phyloP scores from a whole-genome alignment of 2,797 vertebrate genomes.

The Eospalax fontanierii region DNA sequence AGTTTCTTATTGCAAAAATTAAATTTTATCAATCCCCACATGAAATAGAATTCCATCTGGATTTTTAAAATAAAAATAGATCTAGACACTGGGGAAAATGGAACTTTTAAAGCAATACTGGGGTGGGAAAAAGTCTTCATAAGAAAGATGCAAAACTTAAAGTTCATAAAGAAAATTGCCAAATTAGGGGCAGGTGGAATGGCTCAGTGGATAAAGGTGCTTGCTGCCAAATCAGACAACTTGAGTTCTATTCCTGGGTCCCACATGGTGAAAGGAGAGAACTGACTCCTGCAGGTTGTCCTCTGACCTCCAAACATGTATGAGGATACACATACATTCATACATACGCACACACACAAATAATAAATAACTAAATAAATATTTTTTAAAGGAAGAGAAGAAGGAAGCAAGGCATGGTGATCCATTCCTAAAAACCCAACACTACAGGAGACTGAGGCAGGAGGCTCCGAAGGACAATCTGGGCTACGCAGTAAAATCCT shows the following conservation, averaged over 20 bases:
- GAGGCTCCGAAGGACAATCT: too few relatives aligned
- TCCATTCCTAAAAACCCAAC: background rate
- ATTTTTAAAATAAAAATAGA: conserved; percentile 57
- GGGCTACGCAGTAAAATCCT: too few relatives aligned
- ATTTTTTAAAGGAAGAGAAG: background rate
- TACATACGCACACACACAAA: background rate
- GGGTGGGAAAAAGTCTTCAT: background rate
- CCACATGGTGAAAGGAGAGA: background rate
- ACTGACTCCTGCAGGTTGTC: background rate
- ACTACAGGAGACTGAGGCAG: background rate
- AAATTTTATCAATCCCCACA: background rate
- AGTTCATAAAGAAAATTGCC: conserved; percentile 25
- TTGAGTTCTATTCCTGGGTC: background rate
- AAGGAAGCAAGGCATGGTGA: background rate
- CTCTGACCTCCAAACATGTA: background rate
- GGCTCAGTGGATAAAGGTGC: background rate
- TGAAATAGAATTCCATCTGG: conserved; percentile 34
- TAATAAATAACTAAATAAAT: background rate
- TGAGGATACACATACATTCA: too few relatives aligned
- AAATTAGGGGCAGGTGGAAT: background rate
- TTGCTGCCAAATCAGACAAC: too few relatives aligned
- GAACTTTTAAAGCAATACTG: conserved; percentile 17
- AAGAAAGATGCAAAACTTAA: background rate
- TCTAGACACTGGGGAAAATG: conserved; percentile 5
- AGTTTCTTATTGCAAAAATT: conserved; percentile 3